These are phyloP conservation scores for Nerophis ophidion DNA, from an alignment of 2,113 vertebrate genomes.

Conservation along the genomic window DNA sequence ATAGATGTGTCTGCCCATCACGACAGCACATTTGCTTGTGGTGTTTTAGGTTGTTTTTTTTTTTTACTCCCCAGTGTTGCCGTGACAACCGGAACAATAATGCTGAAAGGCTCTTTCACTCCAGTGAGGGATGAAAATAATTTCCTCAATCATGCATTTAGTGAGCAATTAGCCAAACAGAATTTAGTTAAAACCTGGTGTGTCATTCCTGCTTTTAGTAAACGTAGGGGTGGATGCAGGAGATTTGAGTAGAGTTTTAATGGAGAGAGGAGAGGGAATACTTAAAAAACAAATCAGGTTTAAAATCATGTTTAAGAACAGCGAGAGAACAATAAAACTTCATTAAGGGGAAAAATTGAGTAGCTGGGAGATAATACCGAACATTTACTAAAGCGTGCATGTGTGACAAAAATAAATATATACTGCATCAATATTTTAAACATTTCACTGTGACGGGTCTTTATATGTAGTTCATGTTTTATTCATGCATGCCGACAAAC, in stretches of 20 bases:
- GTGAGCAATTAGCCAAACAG: slow-evolving; percentile 64
- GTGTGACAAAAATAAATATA: not conserved
- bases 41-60: slow-evolving; percentile 39
- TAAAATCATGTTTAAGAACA: slow-evolving; percentile 33
- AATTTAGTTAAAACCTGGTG: slow-evolving; percentile 58
- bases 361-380: slow-evolving; percentile 4
- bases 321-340: not conserved
- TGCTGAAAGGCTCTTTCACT: slow-evolving; percentile 61
- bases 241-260: slow-evolving; percentile 49
- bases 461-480: not conserved
- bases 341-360: slow-evolving; percentile 4
- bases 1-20: slow-evolving; percentile 30
- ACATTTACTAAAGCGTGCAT: slow-evolving; percentile 8
- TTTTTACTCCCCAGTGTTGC: slow-evolving; percentile 32
- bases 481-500: no score
- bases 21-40: slow-evolving; percentile 58
- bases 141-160: slow-evolving; percentile 69
- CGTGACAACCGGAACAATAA: slow-evolving; percentile 62
- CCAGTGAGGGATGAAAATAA: slow-evolving; percentile 53
- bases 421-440: not conserved
- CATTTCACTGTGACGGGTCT: not conserved
- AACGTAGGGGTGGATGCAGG: slow-evolving; percentile 21
- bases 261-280: slow-evolving; percentile 18
- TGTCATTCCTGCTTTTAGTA: slow-evolving; percentile 57
- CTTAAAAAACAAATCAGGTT: slow-evolving; percentile 16